Evolutionary conservation across 2,888 invertebrate species (phyloP), one percentile per base, ranked within the genome.

Genomic region (Calameuta filiformis): DNA sequence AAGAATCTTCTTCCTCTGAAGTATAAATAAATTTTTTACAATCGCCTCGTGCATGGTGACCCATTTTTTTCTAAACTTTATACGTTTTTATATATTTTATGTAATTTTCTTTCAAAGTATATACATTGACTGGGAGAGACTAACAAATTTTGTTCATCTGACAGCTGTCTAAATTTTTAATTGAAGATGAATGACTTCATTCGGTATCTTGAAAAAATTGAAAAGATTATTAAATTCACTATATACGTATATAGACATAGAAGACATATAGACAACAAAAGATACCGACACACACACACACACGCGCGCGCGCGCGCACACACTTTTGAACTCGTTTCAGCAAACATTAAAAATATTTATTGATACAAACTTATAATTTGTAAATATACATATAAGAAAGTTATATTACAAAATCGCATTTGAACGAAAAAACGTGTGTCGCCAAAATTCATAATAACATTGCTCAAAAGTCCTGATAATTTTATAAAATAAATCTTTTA

Each of bases 1-100:
- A 87, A 85, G 85, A 87, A 82, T 87, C 85, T 40, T 85, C 87
- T 31, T 89, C 87, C 68, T 89, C 88, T 11, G 87, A 88, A 79
- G 84, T 87, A 75, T 76, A 82, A 81, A 80, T 80, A 34, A 81
- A 80, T 80, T 84, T 88, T 76, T 77, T 82, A 68, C 83, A 82
- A 76, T 88, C 87, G 30, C 86, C 87, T 69, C 83, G 82, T 37
- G 84, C 87, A 75, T 86, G 83, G 79, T 85, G 82, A 73, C 84
- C 83, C 89, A 88, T 89, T 79, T 79, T 79, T 77, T 11, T 34
- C 30, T 74, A 35, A 34, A 34, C 4, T 74, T 75, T 56, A 9
- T 71, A 33, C 71, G 71, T 71, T 71, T 71, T 71, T 71, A 30
- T 34, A 71, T 23, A 34, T 71, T 71, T 71, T 71, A 30, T 23